These are phyloP conservation scores for Hippocampus abdominalis DNA, from an alignment of 2,113 vertebrate species.

Conservation along the genomic window DNA sequence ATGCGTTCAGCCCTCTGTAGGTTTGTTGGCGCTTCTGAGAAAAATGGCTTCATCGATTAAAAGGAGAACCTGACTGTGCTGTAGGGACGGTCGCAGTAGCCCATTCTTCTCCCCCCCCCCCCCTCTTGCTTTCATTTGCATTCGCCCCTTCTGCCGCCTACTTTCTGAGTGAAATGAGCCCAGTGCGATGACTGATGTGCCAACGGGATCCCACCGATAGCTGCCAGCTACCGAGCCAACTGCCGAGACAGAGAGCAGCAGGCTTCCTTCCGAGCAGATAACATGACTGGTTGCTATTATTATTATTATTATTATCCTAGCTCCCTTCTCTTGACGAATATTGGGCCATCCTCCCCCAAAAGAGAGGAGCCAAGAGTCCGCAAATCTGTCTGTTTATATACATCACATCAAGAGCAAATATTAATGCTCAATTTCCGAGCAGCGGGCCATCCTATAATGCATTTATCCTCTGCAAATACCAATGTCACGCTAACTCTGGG, in stretches of 20 bases:
- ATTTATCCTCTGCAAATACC: conserved; percentile 74
- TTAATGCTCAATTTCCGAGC: conserved; percentile 72
- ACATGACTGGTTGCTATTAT: conserved; percentile 45
- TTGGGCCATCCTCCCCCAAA: conserved; percentile 27
- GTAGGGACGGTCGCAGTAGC: conserved; percentile 30
- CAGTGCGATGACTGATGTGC: conserved; percentile 42
- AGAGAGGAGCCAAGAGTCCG: conserved; percentile 54
- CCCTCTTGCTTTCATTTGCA: conserved; percentile 42
- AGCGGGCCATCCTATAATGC: conserved; percentile 65
- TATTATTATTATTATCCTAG: conserved; percentile 57
- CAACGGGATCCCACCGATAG: conserved; percentile 43
- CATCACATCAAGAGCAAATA: conserved; percentile 70
- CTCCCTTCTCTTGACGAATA: conserved; percentile 39
- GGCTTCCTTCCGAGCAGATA: conserved; percentile 50
- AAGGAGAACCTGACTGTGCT: conserved; percentile 32
- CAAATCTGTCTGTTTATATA: conserved; percentile 68
- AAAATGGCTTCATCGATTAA: conserved; percentile 42
- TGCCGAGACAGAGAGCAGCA: conserved; percentile 44
- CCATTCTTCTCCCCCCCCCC: conserved; percentile 13
- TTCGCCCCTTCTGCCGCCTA: conserved; percentile 37
- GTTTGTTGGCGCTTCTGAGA: conserved; percentile 46
- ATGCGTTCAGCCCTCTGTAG: conserved; percentile 42
- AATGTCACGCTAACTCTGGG: conserved; percentile 69
- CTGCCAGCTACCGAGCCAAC: conserved; percentile 42
- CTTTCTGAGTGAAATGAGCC: conserved; percentile 51